Evolutionary conservation across 53 echinoderm and acorn worm genomes (phyloP).

Genomic region (Mesocentrotus franciscanus): DNA sequence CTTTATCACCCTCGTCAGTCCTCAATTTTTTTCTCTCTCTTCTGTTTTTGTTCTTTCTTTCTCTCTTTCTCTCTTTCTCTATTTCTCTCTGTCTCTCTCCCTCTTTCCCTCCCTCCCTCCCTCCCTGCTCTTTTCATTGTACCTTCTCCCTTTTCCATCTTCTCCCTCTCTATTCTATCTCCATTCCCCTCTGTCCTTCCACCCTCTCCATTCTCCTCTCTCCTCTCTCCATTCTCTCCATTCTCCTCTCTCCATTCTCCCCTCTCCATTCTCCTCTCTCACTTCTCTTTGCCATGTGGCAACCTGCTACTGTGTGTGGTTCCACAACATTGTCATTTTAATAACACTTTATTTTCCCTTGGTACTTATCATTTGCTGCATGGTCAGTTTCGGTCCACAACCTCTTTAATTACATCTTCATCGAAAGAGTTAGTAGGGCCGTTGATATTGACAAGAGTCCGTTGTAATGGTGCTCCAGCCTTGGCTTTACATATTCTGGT

Average conservation of each 20-base stretch:
- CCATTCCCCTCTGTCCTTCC: background rate
- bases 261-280: background rate
- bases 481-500: background rate
- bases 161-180: background rate
- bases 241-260: background rate
- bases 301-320: background rate
- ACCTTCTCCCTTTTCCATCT: background rate
- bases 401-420: conserved; percentile 11
- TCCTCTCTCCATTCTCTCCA: background rate
- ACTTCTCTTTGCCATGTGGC: background rate
- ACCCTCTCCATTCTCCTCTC: background rate
- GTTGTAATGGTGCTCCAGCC: background rate
- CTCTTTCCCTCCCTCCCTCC: no score
- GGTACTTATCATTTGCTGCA: conserved; percentile 22
- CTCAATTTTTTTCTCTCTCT: background rate
- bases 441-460: background rate
- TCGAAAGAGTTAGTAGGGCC: background rate
- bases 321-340: conserved; percentile 37
- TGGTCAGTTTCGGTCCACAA: conserved; percentile 44
- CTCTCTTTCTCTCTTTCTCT: no score
- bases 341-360: conserved; percentile 1
- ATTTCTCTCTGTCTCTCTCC: background rate
- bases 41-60: no score
- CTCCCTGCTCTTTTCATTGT: background rate
- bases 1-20: no score